Percentiles rank a stretch among this genome's conserved stretches.
Evolutionary conservation across 2,888 invertebrate species (phyloP).

Genomic region (Chymomyza procnemis): DNA sequence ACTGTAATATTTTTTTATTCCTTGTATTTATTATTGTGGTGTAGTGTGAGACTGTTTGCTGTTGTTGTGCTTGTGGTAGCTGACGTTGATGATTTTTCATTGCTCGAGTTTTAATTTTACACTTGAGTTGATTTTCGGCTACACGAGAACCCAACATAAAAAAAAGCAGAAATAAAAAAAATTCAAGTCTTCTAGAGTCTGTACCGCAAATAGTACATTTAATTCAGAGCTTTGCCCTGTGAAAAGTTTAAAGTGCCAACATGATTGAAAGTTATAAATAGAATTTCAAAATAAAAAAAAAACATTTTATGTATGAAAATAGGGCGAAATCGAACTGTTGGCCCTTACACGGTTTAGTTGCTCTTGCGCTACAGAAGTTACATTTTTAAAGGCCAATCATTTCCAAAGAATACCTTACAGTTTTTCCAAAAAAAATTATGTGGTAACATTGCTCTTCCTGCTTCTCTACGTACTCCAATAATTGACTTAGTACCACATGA

Average conservation of each 20-base stretch:
- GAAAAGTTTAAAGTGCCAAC: background rate
- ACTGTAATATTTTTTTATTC: background rate
- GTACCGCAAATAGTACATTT: background rate
- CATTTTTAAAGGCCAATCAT: too few relatives aligned
- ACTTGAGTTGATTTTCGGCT: slow-evolving; percentile 73
- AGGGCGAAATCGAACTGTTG: too few relatives aligned
- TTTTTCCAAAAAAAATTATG: too few relatives aligned
- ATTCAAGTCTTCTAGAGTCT: background rate
- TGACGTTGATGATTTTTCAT: slow-evolving; percentile 77
- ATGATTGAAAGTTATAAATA: background rate
- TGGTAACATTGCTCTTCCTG: too few relatives aligned
- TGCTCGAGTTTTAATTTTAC: slow-evolving; percentile 77
- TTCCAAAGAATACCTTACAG: too few relatives aligned
- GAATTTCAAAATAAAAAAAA: too few relatives aligned
- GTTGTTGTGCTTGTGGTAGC: slow-evolving; percentile 33
- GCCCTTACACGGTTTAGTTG: too few relatives aligned
- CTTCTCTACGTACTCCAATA: too few relatives aligned
- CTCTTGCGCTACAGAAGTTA: too few relatives aligned
- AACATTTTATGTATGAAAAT: too few relatives aligned
- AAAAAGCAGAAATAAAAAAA: background rate
- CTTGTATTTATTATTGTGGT: background rate
- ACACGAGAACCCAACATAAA: slow-evolving; percentile 8
- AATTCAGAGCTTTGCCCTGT: background rate
- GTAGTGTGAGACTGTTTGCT: background rate
- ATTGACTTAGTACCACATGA: too few relatives aligned